Conservation (phyloP, 2,113 vertebrate genomes). For the Cyphomyrus discorhynchus region DNA sequence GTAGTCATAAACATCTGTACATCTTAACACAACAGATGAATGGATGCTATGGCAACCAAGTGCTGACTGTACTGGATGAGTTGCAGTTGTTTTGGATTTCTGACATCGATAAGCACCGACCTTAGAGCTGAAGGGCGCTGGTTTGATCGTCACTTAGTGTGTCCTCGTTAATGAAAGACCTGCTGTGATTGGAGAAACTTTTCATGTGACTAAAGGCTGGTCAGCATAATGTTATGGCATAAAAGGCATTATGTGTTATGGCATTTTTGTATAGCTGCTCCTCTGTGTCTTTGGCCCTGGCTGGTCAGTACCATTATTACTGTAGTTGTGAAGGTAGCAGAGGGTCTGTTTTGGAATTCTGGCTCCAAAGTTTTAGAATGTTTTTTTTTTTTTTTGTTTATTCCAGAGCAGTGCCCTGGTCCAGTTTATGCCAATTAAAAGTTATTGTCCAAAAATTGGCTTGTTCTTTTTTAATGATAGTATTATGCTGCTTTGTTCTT, state of each 20-base stretch:
- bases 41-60: background rate
- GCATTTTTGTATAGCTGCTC: background rate
- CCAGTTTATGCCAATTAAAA: background rate
- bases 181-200: background rate
- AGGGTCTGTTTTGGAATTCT: background rate
- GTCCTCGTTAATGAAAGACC: background rate
- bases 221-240: background rate
- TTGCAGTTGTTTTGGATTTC: background rate
- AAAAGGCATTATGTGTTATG: background rate
- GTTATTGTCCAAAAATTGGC: background rate
- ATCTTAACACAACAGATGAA: background rate
- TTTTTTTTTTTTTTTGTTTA: background rate
- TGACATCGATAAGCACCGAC: background rate
- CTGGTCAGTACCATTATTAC: background rate
- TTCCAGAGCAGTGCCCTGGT: background rate
- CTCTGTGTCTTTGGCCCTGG: background rate
- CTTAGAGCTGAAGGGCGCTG: background rate
- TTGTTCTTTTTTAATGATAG: background rate
- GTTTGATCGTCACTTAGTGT: background rate
- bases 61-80: background rate
- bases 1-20: background rate
- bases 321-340: background rate
- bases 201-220: background rate
- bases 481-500: background rate
- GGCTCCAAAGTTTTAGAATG: background rate